Percentiles rank a stretch among this genome's conserved stretches.
Conservation (phyloP, 2,797 vertebrate species). For the Varecia variegata region DNA sequence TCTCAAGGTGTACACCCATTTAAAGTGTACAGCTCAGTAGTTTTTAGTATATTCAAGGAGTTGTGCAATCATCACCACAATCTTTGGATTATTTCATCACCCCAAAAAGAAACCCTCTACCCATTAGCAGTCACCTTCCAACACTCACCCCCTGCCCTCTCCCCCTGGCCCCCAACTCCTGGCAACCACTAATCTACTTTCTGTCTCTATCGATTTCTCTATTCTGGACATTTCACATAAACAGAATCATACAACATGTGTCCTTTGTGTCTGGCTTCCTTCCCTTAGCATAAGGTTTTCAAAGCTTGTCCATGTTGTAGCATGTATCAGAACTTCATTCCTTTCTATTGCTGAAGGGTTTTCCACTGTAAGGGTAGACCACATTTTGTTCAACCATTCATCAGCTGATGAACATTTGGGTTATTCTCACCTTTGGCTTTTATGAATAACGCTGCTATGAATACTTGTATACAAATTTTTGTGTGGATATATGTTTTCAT, state of each 20-base stretch:
- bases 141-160: no score
- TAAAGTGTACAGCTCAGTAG: background rate
- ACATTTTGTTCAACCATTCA: background rate
- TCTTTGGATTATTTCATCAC: background rate
- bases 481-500: background rate
- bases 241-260: background rate
- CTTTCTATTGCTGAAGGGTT: background rate
- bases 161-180: background rate
- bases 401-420: background rate
- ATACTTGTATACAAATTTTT: background rate
- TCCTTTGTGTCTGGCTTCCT: background rate
- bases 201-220: background rate
- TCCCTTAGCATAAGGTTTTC: background rate
- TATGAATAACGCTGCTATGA: background rate
- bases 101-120: background rate
- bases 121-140: background rate
- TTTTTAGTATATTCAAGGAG: background rate
- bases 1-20: background rate
- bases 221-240: background rate
- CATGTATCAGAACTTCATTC: background rate
- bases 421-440: background rate
- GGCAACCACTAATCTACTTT: background rate
- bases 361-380: background rate
- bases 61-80: no score
- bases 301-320: background rate